Evolutionary conservation across 2,888 invertebrate species (phyloP).

Genomic region (Allacma fusca): DNA sequence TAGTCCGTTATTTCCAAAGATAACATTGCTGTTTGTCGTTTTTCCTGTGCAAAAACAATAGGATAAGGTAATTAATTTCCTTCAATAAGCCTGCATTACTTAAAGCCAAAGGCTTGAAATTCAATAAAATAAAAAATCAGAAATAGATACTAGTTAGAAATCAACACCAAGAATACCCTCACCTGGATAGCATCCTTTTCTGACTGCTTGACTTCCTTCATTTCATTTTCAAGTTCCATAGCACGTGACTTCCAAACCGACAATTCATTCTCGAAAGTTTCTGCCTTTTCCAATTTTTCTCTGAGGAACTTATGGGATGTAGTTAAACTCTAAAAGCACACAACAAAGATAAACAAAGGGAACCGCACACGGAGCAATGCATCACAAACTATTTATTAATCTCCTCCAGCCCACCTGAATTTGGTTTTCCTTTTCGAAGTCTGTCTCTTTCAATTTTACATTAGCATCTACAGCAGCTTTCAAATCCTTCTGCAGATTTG

Average conservation of each 20-base stretch:
- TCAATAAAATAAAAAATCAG: no score
- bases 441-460: constrained; percentile 51
- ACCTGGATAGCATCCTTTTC: constrained; percentile 52
- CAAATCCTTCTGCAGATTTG: constrained; percentile 57
- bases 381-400: not conserved
- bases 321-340: constrained; percentile 47
- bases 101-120: no score
- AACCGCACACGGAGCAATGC: no score
- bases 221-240: constrained; percentile 54
- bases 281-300: constrained; percentile 57
- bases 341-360: not conserved
- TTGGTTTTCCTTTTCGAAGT: constrained; percentile 50
- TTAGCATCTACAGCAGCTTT: constrained; percentile 56
- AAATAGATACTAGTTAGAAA: no score
- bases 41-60: constrained; percentile 48
- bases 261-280: constrained; percentile 49
- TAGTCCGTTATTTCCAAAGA: constrained; percentile 60
- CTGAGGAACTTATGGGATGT: constrained; percentile 52
- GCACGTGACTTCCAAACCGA: constrained; percentile 48
- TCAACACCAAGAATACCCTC: no score
- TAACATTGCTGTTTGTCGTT: constrained; percentile 57
- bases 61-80: no score
- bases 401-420: constrained; percentile 42
- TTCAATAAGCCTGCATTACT: no score
- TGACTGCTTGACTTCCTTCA: constrained; percentile 55